Conservation (phyloP, 2,888 invertebrate genomes). For the Autographa pulchrina region DNA sequence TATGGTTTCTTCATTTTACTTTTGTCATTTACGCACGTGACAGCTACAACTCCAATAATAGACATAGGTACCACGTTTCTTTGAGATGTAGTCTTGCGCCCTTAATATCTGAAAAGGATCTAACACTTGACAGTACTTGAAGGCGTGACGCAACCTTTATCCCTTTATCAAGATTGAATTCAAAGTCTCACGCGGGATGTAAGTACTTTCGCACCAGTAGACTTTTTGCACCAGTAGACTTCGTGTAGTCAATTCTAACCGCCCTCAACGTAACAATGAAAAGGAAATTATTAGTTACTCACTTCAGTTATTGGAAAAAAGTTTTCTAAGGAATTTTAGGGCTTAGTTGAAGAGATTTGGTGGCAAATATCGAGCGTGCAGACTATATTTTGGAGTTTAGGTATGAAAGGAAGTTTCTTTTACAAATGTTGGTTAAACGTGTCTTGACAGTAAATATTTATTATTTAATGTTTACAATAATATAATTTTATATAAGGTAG, state of each 20-base stretch:
- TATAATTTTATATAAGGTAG: too few species aligned
- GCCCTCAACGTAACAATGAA: slow-evolving; percentile 22
- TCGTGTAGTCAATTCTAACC: slow-evolving; percentile 1
- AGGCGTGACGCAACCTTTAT: neutral
- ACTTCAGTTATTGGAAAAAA: slow-evolving; percentile 30
- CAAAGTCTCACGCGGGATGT: neutral
- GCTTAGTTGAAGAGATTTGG: neutral
- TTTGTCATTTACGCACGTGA: neutral
- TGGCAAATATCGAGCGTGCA: neutral
- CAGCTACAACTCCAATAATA: neutral
- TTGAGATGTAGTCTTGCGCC: neutral
- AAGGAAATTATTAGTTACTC: slow-evolving; percentile 37
- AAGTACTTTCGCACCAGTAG: slow-evolving; percentile 5
- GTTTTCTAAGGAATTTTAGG: slow-evolving; percentile 2
- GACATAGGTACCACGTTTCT: slow-evolving; percentile 1
- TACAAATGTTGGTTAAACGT: too few species aligned
- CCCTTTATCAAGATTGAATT: slow-evolving; percentile 1
- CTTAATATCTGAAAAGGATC: slow-evolving; percentile 5
- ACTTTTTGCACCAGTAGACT: neutral
- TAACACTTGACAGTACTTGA: neutral
- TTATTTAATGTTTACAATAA: too few species aligned
- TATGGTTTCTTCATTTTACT: neutral
- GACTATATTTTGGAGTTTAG: too few species aligned
- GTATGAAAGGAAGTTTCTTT: too few species aligned
- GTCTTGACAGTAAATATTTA: too few species aligned